phyloP scores from a whole-genome alignment of 2,888 invertebrate genomes.

The Brenthis ino region DNA sequence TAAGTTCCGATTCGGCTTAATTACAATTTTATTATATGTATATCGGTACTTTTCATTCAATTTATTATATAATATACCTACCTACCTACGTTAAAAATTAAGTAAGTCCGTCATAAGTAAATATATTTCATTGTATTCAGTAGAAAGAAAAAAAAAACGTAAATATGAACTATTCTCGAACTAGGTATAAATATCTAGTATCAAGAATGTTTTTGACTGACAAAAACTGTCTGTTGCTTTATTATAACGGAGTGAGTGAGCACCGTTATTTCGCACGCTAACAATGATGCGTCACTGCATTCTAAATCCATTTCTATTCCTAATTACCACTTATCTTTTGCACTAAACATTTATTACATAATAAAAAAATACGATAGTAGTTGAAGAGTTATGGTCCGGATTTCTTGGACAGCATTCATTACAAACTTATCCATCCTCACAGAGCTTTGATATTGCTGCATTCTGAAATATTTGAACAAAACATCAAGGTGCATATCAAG shows the following conservation, averaged over 20 bases:
- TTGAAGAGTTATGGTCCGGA: too few relatives aligned
- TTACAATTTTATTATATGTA: too few relatives aligned
- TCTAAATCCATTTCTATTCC: conserved; percentile 4
- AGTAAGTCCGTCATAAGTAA: conserved; percentile 7
- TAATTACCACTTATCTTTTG: not conserved
- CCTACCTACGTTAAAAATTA: too few relatives aligned
- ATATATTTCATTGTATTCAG: conserved; percentile 5
- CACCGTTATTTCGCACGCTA: conserved; percentile 28
- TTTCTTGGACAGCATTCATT: too few relatives aligned
- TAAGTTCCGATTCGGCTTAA: too few relatives aligned
- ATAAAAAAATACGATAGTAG: not conserved
- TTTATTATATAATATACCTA: too few relatives aligned
- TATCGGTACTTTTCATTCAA: too few relatives aligned
- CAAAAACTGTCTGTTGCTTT: conserved; percentile 13
- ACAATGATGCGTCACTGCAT: conserved; percentile 24
- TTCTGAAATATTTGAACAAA: too few relatives aligned
- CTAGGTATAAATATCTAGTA: not conserved
- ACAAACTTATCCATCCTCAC: too few relatives aligned
- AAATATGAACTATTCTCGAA: not conserved
- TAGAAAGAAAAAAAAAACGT: not conserved
- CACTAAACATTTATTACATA: not conserved
- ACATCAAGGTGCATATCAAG: too few relatives aligned
- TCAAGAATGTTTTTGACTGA: conserved; percentile 6
- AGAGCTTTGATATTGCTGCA: too few relatives aligned
- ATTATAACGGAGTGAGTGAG: conserved; percentile 29